Percentiles rank a stretch among this genome's conserved stretches.
Conservation (phyloP, 1,140 invertebrate genomes). For the Danaus plexippus region DNA sequence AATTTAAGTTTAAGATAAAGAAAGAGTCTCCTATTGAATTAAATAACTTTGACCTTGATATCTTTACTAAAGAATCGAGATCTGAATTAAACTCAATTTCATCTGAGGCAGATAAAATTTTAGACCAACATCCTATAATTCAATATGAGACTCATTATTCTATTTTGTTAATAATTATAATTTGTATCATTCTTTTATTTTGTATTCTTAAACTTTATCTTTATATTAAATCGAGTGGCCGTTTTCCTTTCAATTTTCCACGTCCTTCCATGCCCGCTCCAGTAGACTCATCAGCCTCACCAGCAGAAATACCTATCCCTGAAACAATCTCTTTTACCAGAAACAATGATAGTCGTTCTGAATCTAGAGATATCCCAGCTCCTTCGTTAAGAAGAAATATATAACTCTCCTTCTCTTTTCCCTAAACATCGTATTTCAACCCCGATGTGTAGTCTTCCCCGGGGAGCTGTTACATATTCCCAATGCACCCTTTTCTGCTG, state of each 20-base stretch:
- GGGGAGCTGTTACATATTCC: background rate
- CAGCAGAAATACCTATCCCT: background rate
- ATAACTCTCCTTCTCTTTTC: slow-evolving; percentile 1
- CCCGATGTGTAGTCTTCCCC: slow-evolving; percentile 11
- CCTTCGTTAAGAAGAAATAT: slow-evolving; percentile 1
- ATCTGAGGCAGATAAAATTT: no score
- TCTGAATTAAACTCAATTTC: no score
- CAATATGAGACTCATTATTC: no score
- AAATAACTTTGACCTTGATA: no score
- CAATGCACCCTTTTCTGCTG: no score
- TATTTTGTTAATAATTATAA: slow-evolving; percentile 1
- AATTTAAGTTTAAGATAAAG: no score
- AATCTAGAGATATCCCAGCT: background rate
- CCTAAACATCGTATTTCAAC: slow-evolving; percentile 7
- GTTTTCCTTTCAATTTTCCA: background rate
- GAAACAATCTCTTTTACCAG: background rate
- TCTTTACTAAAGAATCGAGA: no score
- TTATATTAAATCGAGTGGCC: background rate
- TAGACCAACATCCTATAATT: slow-evolving; percentile 4
- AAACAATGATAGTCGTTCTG: background rate
- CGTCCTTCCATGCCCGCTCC: background rate
- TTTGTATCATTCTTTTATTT: slow-evolving; percentile 3
- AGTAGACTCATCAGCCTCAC: background rate
- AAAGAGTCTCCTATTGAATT: no score
- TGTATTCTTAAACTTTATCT: slow-evolving; percentile 2